A percentile compares a stretch with the other conserved stretches of the same genome.
These are phyloP conservation scores for Bufo bufo DNA, from an alignment of 2,113 vertebrate genomes.

Conservation along the genomic window DNA sequence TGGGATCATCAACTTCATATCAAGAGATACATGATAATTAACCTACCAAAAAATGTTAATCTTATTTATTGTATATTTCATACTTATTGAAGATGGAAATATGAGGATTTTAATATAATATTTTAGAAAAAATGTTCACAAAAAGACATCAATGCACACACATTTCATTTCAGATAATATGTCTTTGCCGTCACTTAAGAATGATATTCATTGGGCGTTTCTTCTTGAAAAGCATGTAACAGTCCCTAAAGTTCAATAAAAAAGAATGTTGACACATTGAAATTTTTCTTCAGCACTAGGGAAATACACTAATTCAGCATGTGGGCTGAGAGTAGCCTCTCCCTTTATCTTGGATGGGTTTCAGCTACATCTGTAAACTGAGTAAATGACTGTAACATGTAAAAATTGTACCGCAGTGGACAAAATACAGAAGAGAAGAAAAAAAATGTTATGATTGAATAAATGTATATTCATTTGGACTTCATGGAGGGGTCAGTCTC, in stretches of 20 bases:
- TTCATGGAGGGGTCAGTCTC: constrained; percentile 13
- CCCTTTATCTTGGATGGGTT: constrained; percentile 54
- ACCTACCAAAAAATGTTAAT: background rate
- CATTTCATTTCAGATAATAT: background rate
- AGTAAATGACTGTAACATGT: constrained; percentile 11
- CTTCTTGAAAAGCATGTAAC: constrained; percentile 17
- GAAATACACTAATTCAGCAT: constrained; percentile 55
- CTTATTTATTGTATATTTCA: background rate
- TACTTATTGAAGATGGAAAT: background rate
- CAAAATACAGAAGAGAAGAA: constrained; percentile 16
- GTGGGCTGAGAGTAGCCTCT: constrained; percentile 42
- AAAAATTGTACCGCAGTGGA: constrained; percentile 2
- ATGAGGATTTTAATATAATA: background rate
- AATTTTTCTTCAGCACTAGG: constrained; percentile 46
- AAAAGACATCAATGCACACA: background rate
- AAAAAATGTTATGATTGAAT: constrained; percentile 21
- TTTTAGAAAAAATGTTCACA: background rate
- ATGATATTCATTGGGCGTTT: constrained; percentile 22
- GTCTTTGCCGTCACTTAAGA: background rate
- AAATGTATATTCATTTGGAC: constrained; percentile 35
- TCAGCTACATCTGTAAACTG: constrained; percentile 57
- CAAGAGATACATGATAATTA: too few relatives aligned
- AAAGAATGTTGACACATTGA: constrained; percentile 49
- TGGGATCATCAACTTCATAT: too few relatives aligned
- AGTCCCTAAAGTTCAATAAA: constrained; percentile 41